Base-by-base conservation (phyloP, 1,140 invertebrate species). In the Drosophila ambigua region DNA sequence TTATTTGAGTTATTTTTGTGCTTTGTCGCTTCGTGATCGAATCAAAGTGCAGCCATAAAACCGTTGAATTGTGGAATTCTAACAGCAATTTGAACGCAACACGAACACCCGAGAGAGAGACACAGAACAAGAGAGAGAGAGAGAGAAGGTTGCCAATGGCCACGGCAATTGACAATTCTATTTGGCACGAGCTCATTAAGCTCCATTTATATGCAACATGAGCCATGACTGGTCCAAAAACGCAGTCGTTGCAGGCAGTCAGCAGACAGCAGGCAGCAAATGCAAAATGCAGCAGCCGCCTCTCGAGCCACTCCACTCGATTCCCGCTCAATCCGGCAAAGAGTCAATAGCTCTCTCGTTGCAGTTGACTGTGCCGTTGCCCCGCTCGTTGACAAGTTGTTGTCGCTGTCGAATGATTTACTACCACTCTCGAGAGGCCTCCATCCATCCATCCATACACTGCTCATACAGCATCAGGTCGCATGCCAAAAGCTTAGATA, bases 121-220 rank as follows among this genome's bases (percentile, higher is more conserved):
- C n/a, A n/a, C n/a, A n/a, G n/a, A n/a, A n/a, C n/a, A n/a, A 0
- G 49, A 26, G 28, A 11, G 44, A n/a, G 31, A 8, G 7, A 1
- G 23, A 13, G 51, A 8, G 13, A 28, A 11, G 16, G 43, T 9
- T 31, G 31, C 8, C 31, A 31, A 11, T 39, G 35, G 35, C 9
- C 35, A 20, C 39, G 57, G 66, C 79, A 39, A 39, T 39, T 81
- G 81, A 90, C 85, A 85, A 90, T 90, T 90, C 85, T 79, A 90
- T 90, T 90, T 90, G 85, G 85, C 85, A 90, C 85, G 85, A 90
- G 85, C 85, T 85, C 85, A 90, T 90, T 90, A 90, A 90, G 85
- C 80, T 72, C 77, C 85, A 90, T 90, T 90, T 90, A 90, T 85
- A 90, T 90, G 85, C 85, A 90, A 85, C 85, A 88, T 84, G 71